These are phyloP conservation scores for Metridium senile DNA, from an alignment of 92 coral and sea anemone species.

Conservation along the genomic window DNA sequence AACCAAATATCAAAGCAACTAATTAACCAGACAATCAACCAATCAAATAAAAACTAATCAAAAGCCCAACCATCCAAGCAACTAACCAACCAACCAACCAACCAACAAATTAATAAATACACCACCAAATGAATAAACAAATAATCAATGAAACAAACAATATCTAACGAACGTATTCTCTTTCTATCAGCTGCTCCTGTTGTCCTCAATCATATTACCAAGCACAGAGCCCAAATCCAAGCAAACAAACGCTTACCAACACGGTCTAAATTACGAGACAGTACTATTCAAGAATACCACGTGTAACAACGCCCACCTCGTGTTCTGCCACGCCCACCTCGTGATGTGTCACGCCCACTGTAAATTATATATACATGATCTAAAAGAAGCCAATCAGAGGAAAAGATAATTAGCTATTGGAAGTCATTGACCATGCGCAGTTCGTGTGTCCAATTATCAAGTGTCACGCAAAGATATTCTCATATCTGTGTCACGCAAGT, in stretches of 20 bases:
- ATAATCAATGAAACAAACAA: background rate
- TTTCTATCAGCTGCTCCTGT: slow-evolving; percentile 67
- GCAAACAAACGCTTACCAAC: slow-evolving; percentile 67
- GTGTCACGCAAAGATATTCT: no score
- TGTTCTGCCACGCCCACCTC: no score
- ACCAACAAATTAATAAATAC: background rate
- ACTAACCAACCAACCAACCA: background rate
- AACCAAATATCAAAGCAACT: no score
- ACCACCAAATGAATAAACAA: background rate
- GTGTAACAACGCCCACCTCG: slow-evolving; percentile 10
- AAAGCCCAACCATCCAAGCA: background rate
- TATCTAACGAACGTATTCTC: background rate
- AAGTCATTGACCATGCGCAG: no score
- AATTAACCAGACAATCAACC: background rate
- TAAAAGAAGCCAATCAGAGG: background rate
- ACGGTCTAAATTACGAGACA: slow-evolving; percentile 56
- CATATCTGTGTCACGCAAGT: no score
- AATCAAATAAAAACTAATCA: background rate
- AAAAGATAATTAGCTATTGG: no score
- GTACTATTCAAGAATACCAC: slow-evolving; percentile 28
- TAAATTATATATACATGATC: slow-evolving; percentile 10
- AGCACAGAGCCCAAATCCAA: slow-evolving; percentile 64
- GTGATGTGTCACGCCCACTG: slow-evolving; percentile 8
- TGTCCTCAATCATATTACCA: slow-evolving; percentile 67
- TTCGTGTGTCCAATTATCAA: no score